These are phyloP conservation scores for Antechinus stuartii DNA, from an alignment of 2,113 vertebrate species.

Conservation along the genomic window DNA sequence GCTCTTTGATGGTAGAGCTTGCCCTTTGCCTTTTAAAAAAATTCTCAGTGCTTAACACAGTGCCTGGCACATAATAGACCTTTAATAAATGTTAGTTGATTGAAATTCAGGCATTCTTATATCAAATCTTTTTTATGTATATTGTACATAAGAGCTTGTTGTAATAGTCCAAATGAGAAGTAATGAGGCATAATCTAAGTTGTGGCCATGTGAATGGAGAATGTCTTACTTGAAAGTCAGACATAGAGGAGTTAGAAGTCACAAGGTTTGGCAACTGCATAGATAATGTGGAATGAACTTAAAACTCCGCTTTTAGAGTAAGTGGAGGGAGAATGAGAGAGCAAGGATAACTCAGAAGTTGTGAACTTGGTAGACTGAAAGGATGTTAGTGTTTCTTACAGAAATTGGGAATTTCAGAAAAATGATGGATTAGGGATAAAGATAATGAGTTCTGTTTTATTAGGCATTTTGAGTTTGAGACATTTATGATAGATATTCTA, in stretches of 20 bases:
- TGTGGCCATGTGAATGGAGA: neutral
- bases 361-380: neutral
- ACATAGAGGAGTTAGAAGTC: neutral
- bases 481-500: neutral
- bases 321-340: neutral
- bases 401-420: neutral
- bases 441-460: neutral
- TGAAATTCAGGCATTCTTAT: neutral
- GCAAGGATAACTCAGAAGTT: neutral
- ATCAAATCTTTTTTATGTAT: neutral
- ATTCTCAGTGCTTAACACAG: neutral
- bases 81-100: neutral
- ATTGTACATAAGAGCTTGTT: neutral
- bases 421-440: neutral
- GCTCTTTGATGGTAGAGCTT: neutral
- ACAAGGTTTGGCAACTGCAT: neutral
- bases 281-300: neutral
- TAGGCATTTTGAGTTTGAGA: neutral
- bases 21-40: neutral
- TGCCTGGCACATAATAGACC: neutral
- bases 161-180: neutral
- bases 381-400: neutral
- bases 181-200: neutral
- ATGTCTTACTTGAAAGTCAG: neutral
- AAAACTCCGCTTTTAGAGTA: too few relatives aligned